A percentile compares a stretch with the other conserved stretches of the same genome.
Evolutionary conservation across 2,113 vertebrate species (phyloP).

Genomic region (Hippopotamus amphibius): DNA sequence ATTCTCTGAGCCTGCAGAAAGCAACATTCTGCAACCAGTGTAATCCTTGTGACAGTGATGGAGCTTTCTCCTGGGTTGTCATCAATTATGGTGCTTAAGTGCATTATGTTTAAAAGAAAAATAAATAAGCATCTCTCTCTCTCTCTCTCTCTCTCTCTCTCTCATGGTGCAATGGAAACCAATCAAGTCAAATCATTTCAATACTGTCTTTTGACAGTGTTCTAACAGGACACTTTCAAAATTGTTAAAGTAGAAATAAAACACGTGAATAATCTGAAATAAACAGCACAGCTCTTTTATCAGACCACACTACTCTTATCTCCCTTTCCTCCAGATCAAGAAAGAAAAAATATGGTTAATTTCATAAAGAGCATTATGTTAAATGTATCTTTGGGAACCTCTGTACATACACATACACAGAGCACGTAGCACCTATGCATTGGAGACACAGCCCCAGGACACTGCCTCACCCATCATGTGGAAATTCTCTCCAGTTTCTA

Average conservation of each 20-base stretch:
- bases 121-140: neutral
- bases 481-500: constrained; percentile 49
- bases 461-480: constrained; percentile 46
- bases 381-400: neutral
- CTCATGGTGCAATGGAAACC: neutral
- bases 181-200: constrained; percentile 25
- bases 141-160: neutral
- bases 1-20: constrained; percentile 57
- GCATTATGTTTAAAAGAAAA: constrained; percentile 72
- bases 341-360: constrained; percentile 38
- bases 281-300: neutral
- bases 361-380: constrained; percentile 3
- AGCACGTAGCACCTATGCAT: neutral
- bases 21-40: constrained; percentile 14
- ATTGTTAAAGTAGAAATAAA: constrained; percentile 29
- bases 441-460: neutral
- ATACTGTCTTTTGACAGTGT: neutral
- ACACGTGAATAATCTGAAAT: neutral
- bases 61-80: constrained; percentile 59
- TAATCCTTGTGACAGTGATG: constrained; percentile 49
- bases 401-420: neutral
- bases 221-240: constrained; percentile 50
- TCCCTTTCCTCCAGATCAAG: neutral
- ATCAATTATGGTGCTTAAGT: constrained; percentile 75
- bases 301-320: neutral